Evolutionary conservation across 2,888 invertebrate species (phyloP), one percentile per base, ranked within the genome.

Genomic region (Drosophila birchii): DNA sequence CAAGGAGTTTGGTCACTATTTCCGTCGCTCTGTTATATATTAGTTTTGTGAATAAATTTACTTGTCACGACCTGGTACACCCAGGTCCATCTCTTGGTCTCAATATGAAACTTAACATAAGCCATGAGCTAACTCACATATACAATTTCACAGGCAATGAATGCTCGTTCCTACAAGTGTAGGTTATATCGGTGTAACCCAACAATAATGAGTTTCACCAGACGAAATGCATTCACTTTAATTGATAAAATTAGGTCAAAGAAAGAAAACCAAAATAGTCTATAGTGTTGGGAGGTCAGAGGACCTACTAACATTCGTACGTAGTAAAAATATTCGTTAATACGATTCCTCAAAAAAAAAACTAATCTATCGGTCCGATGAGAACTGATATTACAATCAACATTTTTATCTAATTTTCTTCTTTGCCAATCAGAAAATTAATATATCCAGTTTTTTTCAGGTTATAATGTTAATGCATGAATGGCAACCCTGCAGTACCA

Each of bases 11-110:
- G 18, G 18, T 12, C 8, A n/a, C 12, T 16, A 76, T 81, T 70
- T 76, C 57, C 74, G 72, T 68, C 47, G 76, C 53, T 59, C 47
- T 61, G 73, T 78, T 76, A 69, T 80, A 81, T 76, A 71, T 70
- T 75, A 58, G 64, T 77, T 78, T 69, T 23, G 49, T 69, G 68
- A 78, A 81, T 76, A 76, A 68, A 81, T 84, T 81, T 79, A 61
- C 72, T 72, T 78, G 78, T 76, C 74, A 76, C 76, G 78, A 16
- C 5, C 16, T 5, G 26, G 26, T 45, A 26, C 16, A n/a, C 16
- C 9, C 45, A 45, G 26, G 16, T 26, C 45, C 26, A 9, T 16
- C 26, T 26, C n/a, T 45, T 26, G 26, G 26, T 26, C 45, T 16
- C 45, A 45, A 45, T 45, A 45, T 45, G 9, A 26, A 45, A 26